Evolutionary conservation across 2,797 vertebrate genomes (phyloP).

Genomic region (Myotis myotis): DNA sequence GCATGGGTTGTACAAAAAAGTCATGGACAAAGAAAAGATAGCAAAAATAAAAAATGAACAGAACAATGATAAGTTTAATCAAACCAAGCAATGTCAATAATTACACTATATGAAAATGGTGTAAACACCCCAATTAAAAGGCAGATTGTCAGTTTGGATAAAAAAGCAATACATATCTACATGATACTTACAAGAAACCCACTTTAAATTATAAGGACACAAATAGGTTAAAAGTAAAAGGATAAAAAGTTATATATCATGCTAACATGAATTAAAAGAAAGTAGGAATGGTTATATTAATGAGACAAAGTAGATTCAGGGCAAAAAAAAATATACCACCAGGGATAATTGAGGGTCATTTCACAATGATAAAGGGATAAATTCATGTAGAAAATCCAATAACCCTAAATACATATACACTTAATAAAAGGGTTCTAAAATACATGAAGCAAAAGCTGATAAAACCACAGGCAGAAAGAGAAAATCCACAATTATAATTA

Average conservation of each 20-base stretch:
- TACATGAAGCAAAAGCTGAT: background rate
- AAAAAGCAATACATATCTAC: background rate
- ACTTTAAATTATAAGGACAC: background rate
- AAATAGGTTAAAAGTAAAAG: background rate
- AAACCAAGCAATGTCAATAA: background rate
- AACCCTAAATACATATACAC: background rate
- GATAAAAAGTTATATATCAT: background rate
- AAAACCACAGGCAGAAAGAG: background rate
- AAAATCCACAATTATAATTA: background rate
- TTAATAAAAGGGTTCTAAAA: background rate
- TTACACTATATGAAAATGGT: background rate
- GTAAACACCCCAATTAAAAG: background rate
- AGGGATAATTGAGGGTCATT: background rate
- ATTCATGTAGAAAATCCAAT: background rate
- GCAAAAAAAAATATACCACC: background rate
- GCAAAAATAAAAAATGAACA: background rate
- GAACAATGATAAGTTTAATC: background rate
- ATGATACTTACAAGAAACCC: background rate
- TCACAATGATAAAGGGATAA: background rate
- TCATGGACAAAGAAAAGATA: background rate
- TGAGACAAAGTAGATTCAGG: background rate
- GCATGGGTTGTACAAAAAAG: background rate
- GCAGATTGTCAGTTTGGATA: background rate
- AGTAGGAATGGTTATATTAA: background rate
- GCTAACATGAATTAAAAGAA: background rate